Percentiles rank a stretch among this genome's conserved stretches.
Evolutionary conservation across 2,113 vertebrate genomes (phyloP).

Genomic region (Dicerorhinus sumatrensis): DNA sequence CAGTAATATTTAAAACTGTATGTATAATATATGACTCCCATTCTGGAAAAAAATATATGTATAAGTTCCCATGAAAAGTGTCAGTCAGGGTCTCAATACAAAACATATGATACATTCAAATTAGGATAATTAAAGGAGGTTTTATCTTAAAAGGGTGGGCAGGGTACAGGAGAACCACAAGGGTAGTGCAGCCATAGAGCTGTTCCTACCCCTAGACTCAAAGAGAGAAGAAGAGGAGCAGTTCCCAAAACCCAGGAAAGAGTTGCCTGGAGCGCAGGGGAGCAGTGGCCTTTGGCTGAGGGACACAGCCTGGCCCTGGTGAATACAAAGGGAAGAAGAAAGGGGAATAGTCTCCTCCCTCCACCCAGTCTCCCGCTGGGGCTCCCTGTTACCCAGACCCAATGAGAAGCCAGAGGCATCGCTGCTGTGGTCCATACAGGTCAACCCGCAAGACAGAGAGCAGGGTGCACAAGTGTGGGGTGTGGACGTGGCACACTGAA

Average conservation of each 20-base stretch:
- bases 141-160: background rate
- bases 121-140: background rate
- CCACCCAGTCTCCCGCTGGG: background rate
- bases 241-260: background rate
- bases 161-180: background rate
- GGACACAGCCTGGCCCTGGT: background rate
- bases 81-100: background rate
- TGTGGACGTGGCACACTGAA: background rate
- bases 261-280: background rate
- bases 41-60: background rate
- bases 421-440: fast-evolving
- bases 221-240: background rate
- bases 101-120: background rate
- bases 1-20: background rate
- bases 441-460: too few relatives aligned
- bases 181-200: background rate
- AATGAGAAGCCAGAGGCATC: background rate
- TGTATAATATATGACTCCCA: background rate
- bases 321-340: background rate
- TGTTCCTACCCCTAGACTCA: background rate
- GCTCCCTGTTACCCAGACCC: background rate
- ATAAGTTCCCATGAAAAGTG: background rate
- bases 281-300: background rate
- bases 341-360: background rate
- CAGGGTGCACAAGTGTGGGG: too few relatives aligned